Evolutionary conservation across 2,797 vertebrate species (phyloP).

Genomic region (Strix occidentalis): DNA sequence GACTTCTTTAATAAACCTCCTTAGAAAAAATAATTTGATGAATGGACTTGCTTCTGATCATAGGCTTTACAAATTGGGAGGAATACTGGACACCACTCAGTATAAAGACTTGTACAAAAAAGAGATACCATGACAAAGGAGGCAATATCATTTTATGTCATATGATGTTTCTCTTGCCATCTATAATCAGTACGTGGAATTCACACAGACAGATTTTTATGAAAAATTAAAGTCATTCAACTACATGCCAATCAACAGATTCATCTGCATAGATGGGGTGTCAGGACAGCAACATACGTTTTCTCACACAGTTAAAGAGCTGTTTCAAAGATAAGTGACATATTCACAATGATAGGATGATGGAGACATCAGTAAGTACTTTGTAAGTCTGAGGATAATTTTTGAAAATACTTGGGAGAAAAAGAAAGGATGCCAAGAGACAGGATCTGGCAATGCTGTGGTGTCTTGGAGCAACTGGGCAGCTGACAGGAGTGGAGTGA

Average conservation of each 20-base stretch:
- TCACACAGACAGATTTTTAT: not conserved
- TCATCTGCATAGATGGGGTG: not conserved
- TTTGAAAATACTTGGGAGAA: not conserved
- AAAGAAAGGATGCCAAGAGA: not conserved
- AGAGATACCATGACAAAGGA: not conserved
- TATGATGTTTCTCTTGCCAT: not conserved
- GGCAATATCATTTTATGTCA: not conserved
- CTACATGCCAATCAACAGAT: not conserved
- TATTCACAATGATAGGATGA: not conserved
- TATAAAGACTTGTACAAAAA: not conserved
- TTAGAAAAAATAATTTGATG: not conserved
- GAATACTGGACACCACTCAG: not conserved
- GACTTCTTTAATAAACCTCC: not conserved
- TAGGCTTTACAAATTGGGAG: not conserved
- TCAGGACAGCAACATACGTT: not conserved
- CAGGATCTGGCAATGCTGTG: not conserved
- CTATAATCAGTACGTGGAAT: not conserved
- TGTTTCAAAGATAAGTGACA: not conserved
- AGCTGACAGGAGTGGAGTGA: not conserved
- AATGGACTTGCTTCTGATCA: not conserved
- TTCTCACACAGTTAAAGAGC: not conserved
- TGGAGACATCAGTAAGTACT: not conserved
- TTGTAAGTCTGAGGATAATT: not conserved
- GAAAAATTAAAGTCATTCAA: not conserved
- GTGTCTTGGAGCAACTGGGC: not conserved